Conservation (phyloP, 2,113 vertebrate genomes). For the Carollia perspicillata region DNA sequence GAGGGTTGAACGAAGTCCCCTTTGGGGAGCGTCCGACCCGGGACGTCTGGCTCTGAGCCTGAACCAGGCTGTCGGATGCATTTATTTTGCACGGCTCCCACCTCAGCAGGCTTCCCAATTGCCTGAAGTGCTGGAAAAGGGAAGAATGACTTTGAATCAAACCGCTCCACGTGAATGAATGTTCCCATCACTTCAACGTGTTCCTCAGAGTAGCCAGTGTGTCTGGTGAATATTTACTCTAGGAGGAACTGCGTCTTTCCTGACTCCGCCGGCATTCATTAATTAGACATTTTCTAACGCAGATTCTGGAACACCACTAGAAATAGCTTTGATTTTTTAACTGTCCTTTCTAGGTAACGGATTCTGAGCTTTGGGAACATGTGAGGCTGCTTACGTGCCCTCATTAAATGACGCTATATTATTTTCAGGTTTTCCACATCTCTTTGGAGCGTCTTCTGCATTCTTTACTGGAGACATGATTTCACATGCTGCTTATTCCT, state of each 20-base stretch:
- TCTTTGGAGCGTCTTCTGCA: neutral
- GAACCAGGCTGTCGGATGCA: neutral
- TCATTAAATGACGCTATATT: neutral
- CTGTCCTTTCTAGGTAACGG: neutral
- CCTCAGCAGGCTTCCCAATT: neutral
- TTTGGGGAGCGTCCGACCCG: neutral
- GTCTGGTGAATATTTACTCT: neutral
- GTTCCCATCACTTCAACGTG: neutral
- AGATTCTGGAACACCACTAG: neutral
- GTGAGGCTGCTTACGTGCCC: neutral
- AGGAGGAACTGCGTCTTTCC: neutral
- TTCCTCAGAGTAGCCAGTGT: neutral
- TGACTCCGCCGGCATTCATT: neutral
- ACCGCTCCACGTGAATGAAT: neutral
- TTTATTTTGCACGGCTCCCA: neutral
- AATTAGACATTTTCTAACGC: neutral
- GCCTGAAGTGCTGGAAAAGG: neutral
- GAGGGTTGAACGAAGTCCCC: neutral
- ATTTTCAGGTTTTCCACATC: neutral
- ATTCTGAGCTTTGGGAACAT: neutral
- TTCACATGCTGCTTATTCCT: neutral
- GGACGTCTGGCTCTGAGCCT: neutral
- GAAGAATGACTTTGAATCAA: neutral
- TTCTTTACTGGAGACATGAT: neutral
- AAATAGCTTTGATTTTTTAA: neutral